Evolutionary conservation across 2,797 vertebrate genomes (phyloP).

Genomic region (Odontamblyopus lacepedii): DNA sequence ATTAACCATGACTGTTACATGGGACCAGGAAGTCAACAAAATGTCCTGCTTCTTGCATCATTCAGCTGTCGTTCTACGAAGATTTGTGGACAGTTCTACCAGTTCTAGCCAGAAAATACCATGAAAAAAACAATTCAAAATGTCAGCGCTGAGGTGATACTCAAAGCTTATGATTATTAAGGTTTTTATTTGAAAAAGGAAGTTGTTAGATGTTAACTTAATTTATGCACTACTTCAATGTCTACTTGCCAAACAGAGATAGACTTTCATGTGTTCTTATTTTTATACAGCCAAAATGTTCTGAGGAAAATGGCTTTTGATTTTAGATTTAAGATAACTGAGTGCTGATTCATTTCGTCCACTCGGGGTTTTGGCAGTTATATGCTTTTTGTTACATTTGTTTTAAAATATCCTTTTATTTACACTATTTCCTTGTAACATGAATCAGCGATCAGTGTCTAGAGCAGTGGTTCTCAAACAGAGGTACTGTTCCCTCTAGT

Average conservation of each 20-base stretch:
- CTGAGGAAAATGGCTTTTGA: conserved; percentile 56
- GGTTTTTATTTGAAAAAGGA: conserved; percentile 63
- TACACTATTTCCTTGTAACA: conserved; percentile 46
- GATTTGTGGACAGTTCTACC: conserved; percentile 61
- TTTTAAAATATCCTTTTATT: conserved; percentile 39
- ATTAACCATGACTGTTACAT: conserved; percentile 4
- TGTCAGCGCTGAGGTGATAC: conserved; percentile 72
- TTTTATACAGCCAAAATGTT: conserved; percentile 81
- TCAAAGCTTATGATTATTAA: conserved; percentile 62
- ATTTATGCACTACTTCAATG: conserved; percentile 79
- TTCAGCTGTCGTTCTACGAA: conserved; percentile 55
- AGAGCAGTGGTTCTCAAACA: conserved; percentile 16
- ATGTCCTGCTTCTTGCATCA: conserved; percentile 55
- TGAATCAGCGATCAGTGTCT: conserved; percentile 54
- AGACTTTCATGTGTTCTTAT: conserved; percentile 80
- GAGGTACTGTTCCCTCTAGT: background rate
- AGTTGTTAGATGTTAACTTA: conserved; percentile 67
- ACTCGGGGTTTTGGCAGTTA: conserved; percentile 50
- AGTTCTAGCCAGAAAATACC: conserved; percentile 61
- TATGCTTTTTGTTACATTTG: conserved; percentile 45
- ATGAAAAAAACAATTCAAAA: conserved; percentile 49
- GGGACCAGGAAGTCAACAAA: conserved; percentile 29
- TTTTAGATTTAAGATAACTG: conserved; percentile 57
- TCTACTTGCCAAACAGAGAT: conserved; percentile 89
- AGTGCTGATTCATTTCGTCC: conserved; percentile 58